These are phyloP conservation scores for Silurus meridionalis DNA, from an alignment of 2,113 vertebrate genomes.

Conservation along the genomic window DNA sequence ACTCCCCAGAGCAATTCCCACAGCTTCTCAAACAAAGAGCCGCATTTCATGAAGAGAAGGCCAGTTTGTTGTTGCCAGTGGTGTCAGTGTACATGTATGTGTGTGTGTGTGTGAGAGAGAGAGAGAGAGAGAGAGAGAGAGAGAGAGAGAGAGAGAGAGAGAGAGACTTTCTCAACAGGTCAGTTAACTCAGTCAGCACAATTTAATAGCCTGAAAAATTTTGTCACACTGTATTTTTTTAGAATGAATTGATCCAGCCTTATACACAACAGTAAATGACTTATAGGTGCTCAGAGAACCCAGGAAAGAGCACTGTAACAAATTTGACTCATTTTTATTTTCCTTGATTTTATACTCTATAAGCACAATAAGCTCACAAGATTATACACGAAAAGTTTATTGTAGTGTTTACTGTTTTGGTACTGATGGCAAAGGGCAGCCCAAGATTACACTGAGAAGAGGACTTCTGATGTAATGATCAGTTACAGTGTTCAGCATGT, in stretches of 20 bases:
- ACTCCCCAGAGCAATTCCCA: constrained; percentile 52
- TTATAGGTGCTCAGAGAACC: neutral
- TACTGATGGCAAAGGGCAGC: constrained; percentile 16
- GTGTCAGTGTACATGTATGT: constrained; percentile 16
- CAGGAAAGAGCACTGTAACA: constrained; percentile 21
- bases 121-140: constrained; percentile 6
- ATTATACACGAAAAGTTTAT: constrained; percentile 42
- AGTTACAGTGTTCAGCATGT: constrained; percentile 24
- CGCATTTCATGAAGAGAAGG: constrained; percentile 61
- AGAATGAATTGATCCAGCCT: constrained; percentile 13
- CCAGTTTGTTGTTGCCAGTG: constrained; percentile 57
- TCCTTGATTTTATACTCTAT: constrained; percentile 48
- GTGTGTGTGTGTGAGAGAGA: constrained; percentile 28
- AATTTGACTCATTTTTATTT: constrained; percentile 51
- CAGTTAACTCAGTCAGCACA: constrained; percentile 47
- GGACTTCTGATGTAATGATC: constrained; percentile 38
- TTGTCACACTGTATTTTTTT: constrained; percentile 65
- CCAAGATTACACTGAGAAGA: constrained; percentile 35
- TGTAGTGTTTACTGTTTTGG: constrained; percentile 7
- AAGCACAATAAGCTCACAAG: constrained; percentile 36
- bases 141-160: constrained; percentile 18
- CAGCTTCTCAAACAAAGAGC: constrained; percentile 54
- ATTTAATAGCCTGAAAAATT: constrained; percentile 69
- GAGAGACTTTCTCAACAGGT: constrained; percentile 47
- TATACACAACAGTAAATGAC: neutral